Base-by-base conservation (phyloP, 2,113 vertebrate genomes). In the Carettochelys insculpta region DNA sequence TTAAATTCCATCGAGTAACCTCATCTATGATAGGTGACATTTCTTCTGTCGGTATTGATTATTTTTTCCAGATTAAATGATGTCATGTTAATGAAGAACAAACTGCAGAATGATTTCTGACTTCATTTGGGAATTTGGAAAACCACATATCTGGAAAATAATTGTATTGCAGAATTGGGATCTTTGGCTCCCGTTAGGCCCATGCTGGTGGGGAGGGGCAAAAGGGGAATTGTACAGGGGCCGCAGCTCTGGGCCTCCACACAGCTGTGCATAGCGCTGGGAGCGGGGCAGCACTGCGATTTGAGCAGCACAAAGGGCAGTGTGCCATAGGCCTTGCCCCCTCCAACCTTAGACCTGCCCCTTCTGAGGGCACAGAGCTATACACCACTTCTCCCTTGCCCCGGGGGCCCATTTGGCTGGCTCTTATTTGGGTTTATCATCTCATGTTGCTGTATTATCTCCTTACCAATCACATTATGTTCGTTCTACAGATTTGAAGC, bases 11-110 rank as follows among this genome's bases (percentile, higher is more conserved):
- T 73, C 71, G 92, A 77, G 29, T 12, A 85, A 20, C 84, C 48
- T 56, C 38, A 41, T 92, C 82, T 86, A 68, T 61, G 80, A 2
- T 71, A 91, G 85, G 86, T 85, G n/a, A 27, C 41, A 84, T 85
- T 77, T 93, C 11, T 58, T 90, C 90, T 13, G n/a, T 47, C 34
- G 48, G 73, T 88, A 73, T 61, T 92, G 88, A 84, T 61, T 92
- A 92, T 56, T 65, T 92, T n/a, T 93, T 94, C 41, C 82, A 80
- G 19, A 90, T n/a, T 78, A 76, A 96, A 92, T 93, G 85, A 86
- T 54, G 89, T 87, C 89, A 88, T 88, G 87, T 54, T 92, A 91
- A 94, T 86, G 10, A 91, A 56, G 65, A 92, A n/a, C 80, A 87
- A 56, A 83, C 41, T 92, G 10, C 38, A 80, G 86, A 94, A 76